phyloP scores from a whole-genome alignment of 1,140 invertebrate genomes.

The Alviniconcha marisindica region DNA sequence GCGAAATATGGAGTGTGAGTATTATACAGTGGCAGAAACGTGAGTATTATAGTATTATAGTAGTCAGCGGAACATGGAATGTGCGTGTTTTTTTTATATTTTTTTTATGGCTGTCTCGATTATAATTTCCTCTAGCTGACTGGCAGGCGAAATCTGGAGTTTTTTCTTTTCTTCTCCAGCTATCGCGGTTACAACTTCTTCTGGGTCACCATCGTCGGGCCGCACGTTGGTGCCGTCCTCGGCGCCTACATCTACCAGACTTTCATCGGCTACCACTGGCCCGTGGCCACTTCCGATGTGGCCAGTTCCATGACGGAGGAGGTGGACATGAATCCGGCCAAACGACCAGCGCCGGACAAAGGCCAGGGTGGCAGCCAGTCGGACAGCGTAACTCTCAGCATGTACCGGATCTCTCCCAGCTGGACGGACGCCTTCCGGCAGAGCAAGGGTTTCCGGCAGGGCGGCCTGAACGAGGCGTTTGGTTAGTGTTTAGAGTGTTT shows the following conservation, averaged over 20 bases:
- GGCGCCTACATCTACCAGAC: constrained; percentile 79
- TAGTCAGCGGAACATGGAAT: too few species aligned
- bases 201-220: constrained; percentile 80
- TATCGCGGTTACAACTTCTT: constrained; percentile 77
- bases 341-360: background rate
- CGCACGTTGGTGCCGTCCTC: constrained; percentile 79
- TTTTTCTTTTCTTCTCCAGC: constrained; percentile 54
- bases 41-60: too few species aligned
- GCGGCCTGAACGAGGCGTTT: background rate
- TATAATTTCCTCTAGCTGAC: too few species aligned
- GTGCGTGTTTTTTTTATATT: too few species aligned
- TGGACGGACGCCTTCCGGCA: background rate
- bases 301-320: background rate
- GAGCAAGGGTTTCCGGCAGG: background rate
- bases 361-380: background rate
- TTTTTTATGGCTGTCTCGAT: too few species aligned
- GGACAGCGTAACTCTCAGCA: background rate
- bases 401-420: background rate
- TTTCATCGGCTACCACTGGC: constrained; percentile 82
- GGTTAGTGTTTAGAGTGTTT: background rate
- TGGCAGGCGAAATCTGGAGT: too few species aligned
- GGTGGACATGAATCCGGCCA: background rate
- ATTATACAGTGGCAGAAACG: too few species aligned
- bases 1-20: too few species aligned
- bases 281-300: constrained; percentile 7